Conservation (phyloP, 2,888 invertebrate species). For the Agrochola lota region DNA sequence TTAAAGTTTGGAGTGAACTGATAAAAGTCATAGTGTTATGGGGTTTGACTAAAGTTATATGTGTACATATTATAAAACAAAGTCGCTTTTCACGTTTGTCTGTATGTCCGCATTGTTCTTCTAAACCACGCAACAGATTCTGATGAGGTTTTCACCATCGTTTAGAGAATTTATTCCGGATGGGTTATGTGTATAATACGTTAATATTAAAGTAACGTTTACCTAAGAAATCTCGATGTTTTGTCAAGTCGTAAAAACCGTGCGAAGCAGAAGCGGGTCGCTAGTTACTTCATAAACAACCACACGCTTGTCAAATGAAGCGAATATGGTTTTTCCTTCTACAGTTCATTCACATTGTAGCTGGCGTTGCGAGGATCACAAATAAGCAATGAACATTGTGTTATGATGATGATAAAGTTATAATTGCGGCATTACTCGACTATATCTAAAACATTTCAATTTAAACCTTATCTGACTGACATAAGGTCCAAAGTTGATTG, state of each 20-base stretch:
- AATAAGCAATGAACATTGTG: background rate
- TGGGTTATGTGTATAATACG: too few species aligned
- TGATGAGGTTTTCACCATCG: too few species aligned
- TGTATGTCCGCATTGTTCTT: too few species aligned
- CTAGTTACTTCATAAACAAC: background rate
- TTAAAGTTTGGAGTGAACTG: background rate
- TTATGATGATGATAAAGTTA: background rate
- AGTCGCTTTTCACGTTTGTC: too few species aligned
- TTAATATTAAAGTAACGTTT: too few species aligned
- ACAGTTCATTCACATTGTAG: conserved; percentile 29
- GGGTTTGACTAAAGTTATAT: background rate
- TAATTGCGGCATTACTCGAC: background rate
- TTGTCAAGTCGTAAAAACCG: too few species aligned
- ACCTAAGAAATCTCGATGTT: too few species aligned
- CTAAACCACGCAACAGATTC: too few species aligned
- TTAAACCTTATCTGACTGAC: background rate
- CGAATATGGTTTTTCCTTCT: conserved; percentile 21
- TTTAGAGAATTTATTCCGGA: too few species aligned
- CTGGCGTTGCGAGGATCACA: background rate
- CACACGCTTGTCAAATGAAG: background rate
- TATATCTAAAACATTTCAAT: background rate
- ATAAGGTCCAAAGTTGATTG: conserved; percentile 1
- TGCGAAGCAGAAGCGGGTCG: too few species aligned
- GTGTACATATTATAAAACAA: too few species aligned
- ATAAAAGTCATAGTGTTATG: background rate